Base-by-base conservation (phyloP, 1,140 invertebrate genomes). In the Argopecten irradians region DNA sequence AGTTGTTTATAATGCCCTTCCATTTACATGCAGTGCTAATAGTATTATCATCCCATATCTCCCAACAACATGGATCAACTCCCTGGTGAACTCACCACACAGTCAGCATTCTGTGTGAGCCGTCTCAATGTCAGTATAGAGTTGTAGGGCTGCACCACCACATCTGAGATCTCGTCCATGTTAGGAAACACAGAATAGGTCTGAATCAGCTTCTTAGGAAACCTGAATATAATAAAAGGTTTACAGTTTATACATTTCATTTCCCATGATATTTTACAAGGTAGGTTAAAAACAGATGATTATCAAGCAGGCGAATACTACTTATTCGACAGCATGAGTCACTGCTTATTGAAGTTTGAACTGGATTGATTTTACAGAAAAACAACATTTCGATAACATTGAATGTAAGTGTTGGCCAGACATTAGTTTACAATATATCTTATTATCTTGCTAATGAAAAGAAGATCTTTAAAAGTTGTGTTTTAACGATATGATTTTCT, bases 181-280 rank as follows among this genome's bases (percentile, higher is more conserved):
- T 99, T 99, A 0, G 99, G 99, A 96, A 99, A 99, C 0, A 99
- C 99, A 94, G 99, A 99, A 95, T 99, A 99, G 0, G 99, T 99
- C 96, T 99, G 98, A 32, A 99, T 98, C 5, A 99, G 95, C 94
- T 99, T 99, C 95, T 99, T 99, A 0, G 99, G 98, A 96, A 98
- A 99, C 91, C 96, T 96, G 86, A 86, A 94, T 84, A 39, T 87
- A 90, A 85, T 83, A 91, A 84, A 36, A 33, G 34, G 19, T 19
- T 7, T n/a, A 14, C 22, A 85, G 86, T 36, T 43, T 16, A 14
- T 83, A n/a, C 33, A 14, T 32, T 39, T 28, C 32, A 84, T 82
- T 43, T 84, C 3, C 82, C 84, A 32, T 33, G 19, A 11, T n/a
- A 3, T 32, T 85, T 8, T 36, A 34, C 13, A 34, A 13, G 7